Evolutionary conservation across 2,113 vertebrate species (phyloP), one percentile per base, ranked within the genome.

Genomic region (Murina feae): DNA sequence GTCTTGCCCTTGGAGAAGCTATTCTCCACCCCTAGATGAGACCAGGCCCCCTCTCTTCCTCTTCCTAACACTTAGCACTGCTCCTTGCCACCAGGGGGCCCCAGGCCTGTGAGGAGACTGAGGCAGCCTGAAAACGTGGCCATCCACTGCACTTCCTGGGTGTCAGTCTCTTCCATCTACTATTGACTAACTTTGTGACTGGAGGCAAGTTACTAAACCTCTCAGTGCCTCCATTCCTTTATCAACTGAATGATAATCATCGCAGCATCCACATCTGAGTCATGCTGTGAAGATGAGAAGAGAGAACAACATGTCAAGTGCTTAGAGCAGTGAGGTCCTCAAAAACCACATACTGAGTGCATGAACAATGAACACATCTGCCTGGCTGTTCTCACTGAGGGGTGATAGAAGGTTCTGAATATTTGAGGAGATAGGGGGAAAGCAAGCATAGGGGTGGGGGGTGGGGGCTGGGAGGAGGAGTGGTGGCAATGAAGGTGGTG

Each of bases 311-410:
- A 2, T 4, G 51, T 20, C 1, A 51, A 39, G 79, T 44, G 42
- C 42, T 37, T 30, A 12, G 47, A 10, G 5, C 37, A 8, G 66
- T 2, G 35, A 30, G 44, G 74, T 0, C 37, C 82, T 53, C 53
- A 25, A 20, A 55, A 85, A 37, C 28, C 58, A 3, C 6, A 0
- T 13, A 10, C 72, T 10, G 18, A 39, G 21, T 14, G 30, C 37
- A 49, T 20, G 86, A 13, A 20, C 0, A 0, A 4, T 1, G 30
- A 51, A 3, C 9, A 30, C 4, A 0, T 72, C 13, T 58, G 5
- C 25, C 28, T 4, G n/a, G n/a, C 85, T 51, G 21, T 25, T 78
- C 13, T 49, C 21, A 13, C 53, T 63, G 49, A 51, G 12, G 23
- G 63, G 39, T 37, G 47, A 18, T n/a, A 16, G 58, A 42, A 39